A percentile compares a stretch with the other conserved stretches of the same genome.
These are phyloP conservation scores for Dasysyrphus albostriatus DNA, from an alignment of 2,888 invertebrate genomes.

Conservation along the genomic window DNA sequence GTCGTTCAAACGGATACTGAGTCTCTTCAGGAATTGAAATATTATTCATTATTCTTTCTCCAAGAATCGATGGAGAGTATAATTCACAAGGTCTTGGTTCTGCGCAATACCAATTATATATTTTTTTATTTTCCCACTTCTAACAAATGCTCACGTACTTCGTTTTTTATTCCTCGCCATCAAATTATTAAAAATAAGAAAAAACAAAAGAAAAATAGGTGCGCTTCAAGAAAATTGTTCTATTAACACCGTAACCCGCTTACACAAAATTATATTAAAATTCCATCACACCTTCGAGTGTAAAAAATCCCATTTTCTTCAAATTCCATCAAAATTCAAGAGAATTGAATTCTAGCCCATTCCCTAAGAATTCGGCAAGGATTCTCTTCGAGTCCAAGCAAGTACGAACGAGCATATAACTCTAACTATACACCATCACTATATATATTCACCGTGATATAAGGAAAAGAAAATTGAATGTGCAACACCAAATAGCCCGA, in stretches of 20 bases:
- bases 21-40: too few species aligned
- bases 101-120: too few species aligned
- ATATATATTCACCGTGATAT: constrained; percentile 1
- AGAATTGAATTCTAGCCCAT: constrained; percentile 3
- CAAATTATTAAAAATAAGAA: too few species aligned
- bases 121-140: too few species aligned
- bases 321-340: constrained; percentile 10
- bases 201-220: neutral
- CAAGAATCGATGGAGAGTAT: too few species aligned
- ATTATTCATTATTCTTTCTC: too few species aligned
- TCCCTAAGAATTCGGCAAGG: constrained; percentile 8
- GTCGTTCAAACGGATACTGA: too few species aligned
- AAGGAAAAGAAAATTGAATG: constrained; percentile 49
- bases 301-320: constrained; percentile 12
- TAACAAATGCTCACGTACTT: too few species aligned
- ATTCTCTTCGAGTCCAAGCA: neutral
- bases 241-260: constrained; percentile 43
- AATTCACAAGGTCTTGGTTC: too few species aligned
- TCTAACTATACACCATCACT: neutral
- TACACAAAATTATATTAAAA: constrained; percentile 46
- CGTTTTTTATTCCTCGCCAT: too few species aligned
- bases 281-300: constrained; percentile 37
- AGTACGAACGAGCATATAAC: neutral
- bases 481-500: constrained; percentile 36
- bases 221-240: neutral